These are phyloP conservation scores for Ceratina calcarata DNA, from an alignment of 1,140 invertebrate genomes.

Conservation along the genomic window DNA sequence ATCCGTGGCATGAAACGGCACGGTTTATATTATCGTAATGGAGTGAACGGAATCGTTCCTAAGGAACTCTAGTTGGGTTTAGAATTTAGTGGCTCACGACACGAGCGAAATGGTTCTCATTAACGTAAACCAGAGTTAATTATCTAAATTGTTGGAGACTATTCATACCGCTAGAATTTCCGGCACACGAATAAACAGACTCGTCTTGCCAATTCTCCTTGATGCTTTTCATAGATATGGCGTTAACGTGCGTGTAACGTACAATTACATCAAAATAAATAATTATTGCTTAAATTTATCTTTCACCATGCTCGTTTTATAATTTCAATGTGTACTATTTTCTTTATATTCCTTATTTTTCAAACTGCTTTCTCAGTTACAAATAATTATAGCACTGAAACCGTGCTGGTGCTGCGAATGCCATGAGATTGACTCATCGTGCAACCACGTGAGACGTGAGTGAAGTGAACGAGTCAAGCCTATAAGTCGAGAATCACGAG, in stretches of 20 bases:
- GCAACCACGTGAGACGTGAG: conserved; percentile 26
- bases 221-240: too few relatives aligned
- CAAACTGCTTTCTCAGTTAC: conserved; percentile 25
- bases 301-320: too few relatives aligned
- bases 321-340: too few relatives aligned
- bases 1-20: not conserved
- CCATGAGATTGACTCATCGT: conserved; percentile 50
- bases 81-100: not conserved
- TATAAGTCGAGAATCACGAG: not conserved
- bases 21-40: not conserved
- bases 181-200: not conserved
- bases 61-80: not conserved
- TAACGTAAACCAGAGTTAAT: conserved; percentile 54
- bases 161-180: not conserved
- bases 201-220: not conserved
- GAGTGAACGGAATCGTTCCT: not conserved
- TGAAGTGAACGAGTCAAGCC: conserved; percentile 3
- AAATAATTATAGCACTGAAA: conserved; percentile 67
- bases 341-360: too few relatives aligned
- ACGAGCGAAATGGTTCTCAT: not conserved
- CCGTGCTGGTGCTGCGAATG: conserved; percentile 41
- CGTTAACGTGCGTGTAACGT: too few relatives aligned
- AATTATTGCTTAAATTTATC: too few relatives aligned
- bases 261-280: not conserved
- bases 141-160: conserved; percentile 55